Percentiles rank a stretch among this genome's conserved stretches.
These are phyloP conservation scores for Alligator sinensis DNA, from an alignment of 2,113 vertebrate genomes.

Conservation along the genomic window DNA sequence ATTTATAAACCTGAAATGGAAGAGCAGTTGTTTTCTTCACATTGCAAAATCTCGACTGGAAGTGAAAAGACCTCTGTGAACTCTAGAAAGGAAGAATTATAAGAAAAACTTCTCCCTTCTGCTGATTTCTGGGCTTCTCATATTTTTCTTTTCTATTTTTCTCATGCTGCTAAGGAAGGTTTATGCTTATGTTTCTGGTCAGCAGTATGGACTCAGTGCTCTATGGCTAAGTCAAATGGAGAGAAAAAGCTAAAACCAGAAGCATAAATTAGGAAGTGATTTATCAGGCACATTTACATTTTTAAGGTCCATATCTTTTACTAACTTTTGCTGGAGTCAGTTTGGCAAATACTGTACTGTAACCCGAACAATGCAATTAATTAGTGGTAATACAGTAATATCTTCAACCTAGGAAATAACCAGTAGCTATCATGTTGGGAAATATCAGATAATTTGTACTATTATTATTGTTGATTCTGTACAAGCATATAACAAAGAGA, in stretches of 20 bases:
- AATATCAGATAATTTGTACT: too few species aligned
- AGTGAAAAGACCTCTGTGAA: background rate
- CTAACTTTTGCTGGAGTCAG: background rate
- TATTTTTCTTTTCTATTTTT: background rate
- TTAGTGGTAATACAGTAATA: background rate
- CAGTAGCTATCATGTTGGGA: too few species aligned
- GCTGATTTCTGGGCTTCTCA: conserved; percentile 4
- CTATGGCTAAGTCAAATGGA: rapidly evolving
- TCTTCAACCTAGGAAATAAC: background rate
- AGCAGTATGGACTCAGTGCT: background rate
- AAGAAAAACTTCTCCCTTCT: background rate
- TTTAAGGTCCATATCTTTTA: background rate
- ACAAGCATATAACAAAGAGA: background rate
- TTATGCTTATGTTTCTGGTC: background rate
- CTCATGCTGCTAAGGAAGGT: background rate
- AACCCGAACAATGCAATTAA: background rate
- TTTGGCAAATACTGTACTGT: background rate
- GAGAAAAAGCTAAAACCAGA: background rate
- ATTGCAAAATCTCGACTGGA: background rate
- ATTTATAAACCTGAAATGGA: background rate
- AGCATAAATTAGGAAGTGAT: background rate
- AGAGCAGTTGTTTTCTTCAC: background rate
- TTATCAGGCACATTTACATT: background rate
- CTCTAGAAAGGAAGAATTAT: background rate
- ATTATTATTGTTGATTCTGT: background rate